Percentiles rank a stretch among this genome's conserved stretches.
phyloP scores from a whole-genome alignment of 1,140 invertebrate species.

The Vanessa tameamea region DNA sequence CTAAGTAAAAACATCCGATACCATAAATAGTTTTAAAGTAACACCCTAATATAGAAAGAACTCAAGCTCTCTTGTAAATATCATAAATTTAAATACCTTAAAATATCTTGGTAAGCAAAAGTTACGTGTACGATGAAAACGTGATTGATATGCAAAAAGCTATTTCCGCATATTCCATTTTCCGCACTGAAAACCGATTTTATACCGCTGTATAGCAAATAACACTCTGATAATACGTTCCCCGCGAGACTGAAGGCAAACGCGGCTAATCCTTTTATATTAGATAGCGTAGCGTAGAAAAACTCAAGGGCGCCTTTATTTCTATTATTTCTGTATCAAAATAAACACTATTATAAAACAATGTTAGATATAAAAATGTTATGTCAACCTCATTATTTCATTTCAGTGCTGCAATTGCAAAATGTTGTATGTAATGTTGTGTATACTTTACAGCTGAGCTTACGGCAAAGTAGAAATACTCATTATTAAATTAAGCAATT shows the following conservation, averaged over 20 bases:
- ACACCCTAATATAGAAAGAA: too few species aligned
- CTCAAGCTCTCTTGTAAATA: too few species aligned
- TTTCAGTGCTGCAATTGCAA: background rate
- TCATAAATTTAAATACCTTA: background rate
- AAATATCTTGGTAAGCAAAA: background rate
- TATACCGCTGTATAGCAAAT: constrained; percentile 18
- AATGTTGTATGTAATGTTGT: too few species aligned
- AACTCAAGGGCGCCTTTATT: constrained; percentile 2
- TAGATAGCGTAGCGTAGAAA: constrained; percentile 13
- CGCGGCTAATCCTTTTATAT: constrained; percentile 21
- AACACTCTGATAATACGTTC: constrained; percentile 17
- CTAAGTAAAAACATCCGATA: too few species aligned
- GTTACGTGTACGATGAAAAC: background rate
- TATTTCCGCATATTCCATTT: constrained; percentile 17
- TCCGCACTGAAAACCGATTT: constrained; percentile 19
- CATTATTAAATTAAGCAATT: too few species aligned
- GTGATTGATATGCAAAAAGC: constrained; percentile 14
- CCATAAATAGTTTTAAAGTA: too few species aligned
- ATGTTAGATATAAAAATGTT: background rate
- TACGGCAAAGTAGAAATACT: too few species aligned
- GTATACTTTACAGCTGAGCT: too few species aligned
- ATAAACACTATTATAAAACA: constrained; percentile 3
- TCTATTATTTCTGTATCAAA: background rate
- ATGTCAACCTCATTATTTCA: too few species aligned
- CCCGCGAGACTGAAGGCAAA: constrained; percentile 19